Percentiles rank a stretch among this genome's conserved stretches.
phyloP scores from a whole-genome alignment of 2,797 vertebrate species.

The Fundulus diaphanus region DNA sequence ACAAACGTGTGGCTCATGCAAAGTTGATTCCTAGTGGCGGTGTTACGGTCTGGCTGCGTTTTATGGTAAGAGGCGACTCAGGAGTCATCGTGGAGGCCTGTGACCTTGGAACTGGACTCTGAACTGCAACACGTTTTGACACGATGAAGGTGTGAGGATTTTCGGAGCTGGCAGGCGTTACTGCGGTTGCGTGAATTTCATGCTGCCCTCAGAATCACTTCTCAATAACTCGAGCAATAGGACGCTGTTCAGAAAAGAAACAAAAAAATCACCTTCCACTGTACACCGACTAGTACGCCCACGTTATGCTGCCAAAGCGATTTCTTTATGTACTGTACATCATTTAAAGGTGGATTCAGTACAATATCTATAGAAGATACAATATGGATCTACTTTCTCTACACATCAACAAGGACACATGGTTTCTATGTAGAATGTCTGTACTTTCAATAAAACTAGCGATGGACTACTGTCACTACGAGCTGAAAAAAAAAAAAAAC shows the following conservation, averaged over 20 bases:
- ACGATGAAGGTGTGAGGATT: slow-evolving; percentile 48
- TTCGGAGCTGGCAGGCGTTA: slow-evolving; percentile 49
- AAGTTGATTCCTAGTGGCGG: slow-evolving; percentile 58
- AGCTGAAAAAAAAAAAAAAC: slow-evolving; percentile 75
- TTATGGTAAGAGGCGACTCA: slow-evolving; percentile 55
- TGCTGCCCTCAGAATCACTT: slow-evolving; percentile 76
- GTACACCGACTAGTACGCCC: slow-evolving; percentile 85
- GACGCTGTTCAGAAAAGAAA: slow-evolving; percentile 78
- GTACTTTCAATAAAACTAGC: slow-evolving; percentile 84
- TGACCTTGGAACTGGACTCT: slow-evolving; percentile 27
- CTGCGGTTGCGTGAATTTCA: slow-evolving; percentile 66
- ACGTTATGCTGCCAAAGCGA: slow-evolving; percentile 81
- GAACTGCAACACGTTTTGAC: slow-evolving; percentile 46
- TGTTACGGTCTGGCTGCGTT: slow-evolving; percentile 61
- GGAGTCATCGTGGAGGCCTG: slow-evolving; percentile 30
- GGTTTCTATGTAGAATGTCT: slow-evolving; percentile 86
- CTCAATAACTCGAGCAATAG: slow-evolving; percentile 72
- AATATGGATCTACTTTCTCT: slow-evolving; percentile 86
- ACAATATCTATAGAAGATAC: slow-evolving; percentile 90
- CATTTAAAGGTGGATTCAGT: slow-evolving; percentile 82
- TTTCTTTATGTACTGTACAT: slow-evolving; percentile 81
- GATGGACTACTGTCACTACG: slow-evolving; percentile 78
- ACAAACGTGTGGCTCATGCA: slow-evolving; percentile 75
- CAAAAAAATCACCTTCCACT: slow-evolving; percentile 81
- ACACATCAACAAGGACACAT: slow-evolving; percentile 90